A percentile compares a stretch with the other conserved stretches of the same genome.
Evolutionary conservation across 2,888 invertebrate species (phyloP).

Genomic region (Zaprionus lineosus): DNA sequence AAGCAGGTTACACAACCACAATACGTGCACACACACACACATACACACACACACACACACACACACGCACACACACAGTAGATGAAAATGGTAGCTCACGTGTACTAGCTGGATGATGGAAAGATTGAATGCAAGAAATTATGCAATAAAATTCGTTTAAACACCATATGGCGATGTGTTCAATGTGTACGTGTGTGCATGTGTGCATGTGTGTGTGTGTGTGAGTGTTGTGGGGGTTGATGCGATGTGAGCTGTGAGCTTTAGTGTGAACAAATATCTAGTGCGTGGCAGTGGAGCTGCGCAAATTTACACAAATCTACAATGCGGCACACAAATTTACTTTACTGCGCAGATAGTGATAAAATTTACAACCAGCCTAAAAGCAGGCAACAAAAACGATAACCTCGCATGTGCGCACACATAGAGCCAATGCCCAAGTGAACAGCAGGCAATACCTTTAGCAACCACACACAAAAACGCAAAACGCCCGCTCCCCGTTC

Average conservation of each 20-base stretch:
- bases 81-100: constrained; percentile 2
- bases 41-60: constrained; percentile 1
- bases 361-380: constrained; percentile 70
- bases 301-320: constrained; percentile 62
- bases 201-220: constrained; percentile 5
- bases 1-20: too few species aligned
- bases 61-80: not conserved
- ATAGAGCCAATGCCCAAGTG: constrained; percentile 64
- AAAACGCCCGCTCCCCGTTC: not conserved
- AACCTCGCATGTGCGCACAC: constrained; percentile 28
- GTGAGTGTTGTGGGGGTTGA: constrained; percentile 5
- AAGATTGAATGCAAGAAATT: constrained; percentile 41
- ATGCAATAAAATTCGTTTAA: constrained; percentile 46
- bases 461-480: constrained; percentile 10
- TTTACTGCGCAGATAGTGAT: constrained; percentile 69
- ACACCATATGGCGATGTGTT: constrained; percentile 47
- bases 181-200: not conserved
- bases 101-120: not conserved
- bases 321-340: constrained; percentile 55
- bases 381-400: constrained; percentile 51
- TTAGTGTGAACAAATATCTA: too few species aligned
- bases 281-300: constrained; percentile 15
- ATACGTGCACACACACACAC: constrained; percentile 3
- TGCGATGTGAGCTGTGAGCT: too few species aligned
- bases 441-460: constrained; percentile 33